A percentile compares a stretch with the other conserved stretches of the same genome.
Conservation (phyloP, 2,888 invertebrate genomes). For the Tiliacea aurago region DNA sequence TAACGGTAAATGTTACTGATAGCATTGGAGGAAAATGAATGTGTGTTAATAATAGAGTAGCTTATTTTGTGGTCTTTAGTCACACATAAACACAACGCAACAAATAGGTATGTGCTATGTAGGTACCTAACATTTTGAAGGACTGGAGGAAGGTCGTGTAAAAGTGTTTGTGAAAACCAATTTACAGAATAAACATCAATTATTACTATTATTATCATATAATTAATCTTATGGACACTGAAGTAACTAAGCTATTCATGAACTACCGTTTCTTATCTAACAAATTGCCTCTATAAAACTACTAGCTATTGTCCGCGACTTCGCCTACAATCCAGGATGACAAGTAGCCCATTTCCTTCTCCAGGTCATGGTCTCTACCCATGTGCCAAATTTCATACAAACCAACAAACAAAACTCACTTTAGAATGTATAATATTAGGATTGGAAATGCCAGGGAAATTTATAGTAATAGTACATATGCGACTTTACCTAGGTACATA, state of each 20-base stretch:
- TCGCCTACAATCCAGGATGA: too few relatives aligned
- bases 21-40: constrained; percentile 47
- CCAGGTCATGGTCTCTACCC: too few relatives aligned
- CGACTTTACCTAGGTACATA: too few relatives aligned
- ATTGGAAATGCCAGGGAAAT: too few relatives aligned
- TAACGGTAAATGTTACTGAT: constrained; percentile 39
- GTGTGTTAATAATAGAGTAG: constrained; percentile 4
- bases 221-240: not conserved
- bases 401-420: too few relatives aligned
- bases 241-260: not conserved
- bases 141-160: not conserved
- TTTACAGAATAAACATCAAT: not conserved
- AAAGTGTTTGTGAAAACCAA: not conserved
- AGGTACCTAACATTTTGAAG: not conserved
- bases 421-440: too few relatives aligned
- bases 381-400: too few relatives aligned
- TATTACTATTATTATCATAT: not conserved
- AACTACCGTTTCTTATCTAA: too few relatives aligned
- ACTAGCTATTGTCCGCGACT: too few relatives aligned
- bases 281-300: not conserved
- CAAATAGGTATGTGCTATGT: not conserved
- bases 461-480: too few relatives aligned
- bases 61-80: constrained; percentile 31
- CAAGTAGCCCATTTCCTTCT: too few relatives aligned
- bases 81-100: constrained; percentile 5